phyloP scores from a whole-genome alignment of 2,113 vertebrate genomes.

The Rutilus rutilus region DNA sequence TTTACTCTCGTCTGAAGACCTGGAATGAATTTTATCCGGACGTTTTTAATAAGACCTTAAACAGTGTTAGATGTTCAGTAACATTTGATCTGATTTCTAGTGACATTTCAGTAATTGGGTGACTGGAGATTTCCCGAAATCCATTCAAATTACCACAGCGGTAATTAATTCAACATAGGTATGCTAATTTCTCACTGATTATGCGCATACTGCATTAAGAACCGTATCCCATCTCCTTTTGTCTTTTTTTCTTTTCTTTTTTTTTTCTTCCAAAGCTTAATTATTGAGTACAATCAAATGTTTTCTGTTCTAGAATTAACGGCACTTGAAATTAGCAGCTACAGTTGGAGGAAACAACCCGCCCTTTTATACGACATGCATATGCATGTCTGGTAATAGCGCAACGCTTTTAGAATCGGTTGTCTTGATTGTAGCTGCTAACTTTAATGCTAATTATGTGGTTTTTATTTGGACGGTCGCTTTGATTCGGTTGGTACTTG shows the following conservation, averaged over 20 bases:
- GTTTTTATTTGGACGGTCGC: slow-evolving; percentile 49
- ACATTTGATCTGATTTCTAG: slow-evolving; percentile 5
- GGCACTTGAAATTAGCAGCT: slow-evolving; percentile 81
- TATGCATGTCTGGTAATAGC: background rate
- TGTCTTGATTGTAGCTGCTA: slow-evolving; percentile 76
- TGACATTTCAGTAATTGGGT: slow-evolving; percentile 11
- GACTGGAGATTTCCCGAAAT: slow-evolving; percentile 34
- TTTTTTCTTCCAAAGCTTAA: slow-evolving; percentile 69
- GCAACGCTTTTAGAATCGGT: slow-evolving; percentile 2
- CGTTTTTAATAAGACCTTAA: background rate
- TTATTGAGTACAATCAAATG: slow-evolving; percentile 77
- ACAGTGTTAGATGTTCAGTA: background rate
- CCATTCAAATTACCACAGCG: background rate
- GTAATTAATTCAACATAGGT: slow-evolving; percentile 29
- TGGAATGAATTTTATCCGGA: background rate
- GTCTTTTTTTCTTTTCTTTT: slow-evolving; percentile 72
- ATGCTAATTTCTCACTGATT: slow-evolving; percentile 42
- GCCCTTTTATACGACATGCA: background rate
- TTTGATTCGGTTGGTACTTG: slow-evolving; percentile 57
- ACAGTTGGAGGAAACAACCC: slow-evolving; percentile 62
- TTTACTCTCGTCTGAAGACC: background rate
- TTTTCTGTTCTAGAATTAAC: slow-evolving; percentile 76
- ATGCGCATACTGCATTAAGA: slow-evolving; percentile 71
- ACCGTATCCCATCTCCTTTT: slow-evolving; percentile 74
- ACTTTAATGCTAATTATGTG: slow-evolving; percentile 75